phyloP scores from a whole-genome alignment of 2,888 invertebrate species.

The Pediacus dermestoides region DNA sequence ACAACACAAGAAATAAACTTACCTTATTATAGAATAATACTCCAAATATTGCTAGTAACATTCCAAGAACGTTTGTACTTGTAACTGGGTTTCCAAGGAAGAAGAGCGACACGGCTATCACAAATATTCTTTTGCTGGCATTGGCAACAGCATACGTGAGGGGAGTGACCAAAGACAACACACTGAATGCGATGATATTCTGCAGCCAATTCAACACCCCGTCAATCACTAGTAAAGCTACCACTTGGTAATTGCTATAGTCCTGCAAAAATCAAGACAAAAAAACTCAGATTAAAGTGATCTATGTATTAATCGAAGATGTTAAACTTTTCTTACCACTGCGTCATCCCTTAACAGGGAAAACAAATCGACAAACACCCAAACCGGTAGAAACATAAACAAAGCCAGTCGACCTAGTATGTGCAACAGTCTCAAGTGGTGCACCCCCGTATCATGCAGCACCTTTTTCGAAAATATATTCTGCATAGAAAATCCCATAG shows the following conservation, averaged over 20 bases:
- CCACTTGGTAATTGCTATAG: slow-evolving; percentile 54
- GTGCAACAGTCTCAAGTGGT: slow-evolving; percentile 82
- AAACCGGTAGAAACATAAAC: slow-evolving; percentile 78
- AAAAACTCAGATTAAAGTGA: slow-evolving; percentile 7
- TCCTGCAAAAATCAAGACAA: slow-evolving; percentile 44
- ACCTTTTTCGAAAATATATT: slow-evolving; percentile 96
- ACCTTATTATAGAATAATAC: slow-evolving; percentile 89
- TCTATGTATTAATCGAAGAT: slow-evolving; percentile 1
- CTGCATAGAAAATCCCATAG: slow-evolving; percentile 88
- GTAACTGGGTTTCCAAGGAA: slow-evolving; percentile 90
- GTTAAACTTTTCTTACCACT: slow-evolving; percentile 53
- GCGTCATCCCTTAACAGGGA: slow-evolving; percentile 60
- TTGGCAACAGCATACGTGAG: slow-evolving; percentile 94
- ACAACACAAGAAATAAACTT: slow-evolving; percentile 24
- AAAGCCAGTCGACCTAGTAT: slow-evolving; percentile 76
- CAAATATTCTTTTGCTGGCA: slow-evolving; percentile 89
- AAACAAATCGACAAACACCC: slow-evolving; percentile 69
- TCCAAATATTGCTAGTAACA: slow-evolving; percentile 85
- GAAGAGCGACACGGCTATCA: slow-evolving; percentile 83
- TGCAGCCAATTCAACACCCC: slow-evolving; percentile 91
- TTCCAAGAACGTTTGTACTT: slow-evolving; percentile 79
- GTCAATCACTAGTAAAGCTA: slow-evolving; percentile 67
- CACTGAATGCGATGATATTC: slow-evolving; percentile 92
- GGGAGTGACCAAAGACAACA: slow-evolving; percentile 87
- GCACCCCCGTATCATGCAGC: slow-evolving; percentile 80